phyloP scores from a whole-genome alignment of 2,113 vertebrate genomes.

The Gnathonemus echidnorhynchus region DNA sequence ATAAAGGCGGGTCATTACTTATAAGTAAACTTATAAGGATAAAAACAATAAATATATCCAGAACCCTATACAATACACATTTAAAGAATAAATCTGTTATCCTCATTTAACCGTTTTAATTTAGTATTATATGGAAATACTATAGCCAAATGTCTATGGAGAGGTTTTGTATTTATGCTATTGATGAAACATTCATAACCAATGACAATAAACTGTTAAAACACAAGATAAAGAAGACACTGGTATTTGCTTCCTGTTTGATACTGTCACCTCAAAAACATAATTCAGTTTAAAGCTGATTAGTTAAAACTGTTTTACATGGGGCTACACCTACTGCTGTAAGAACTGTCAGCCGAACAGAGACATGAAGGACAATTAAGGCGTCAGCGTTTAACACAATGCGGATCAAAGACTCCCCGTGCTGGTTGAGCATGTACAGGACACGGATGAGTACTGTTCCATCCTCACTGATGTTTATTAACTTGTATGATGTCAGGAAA shows the following conservation, averaged over 20 bases:
- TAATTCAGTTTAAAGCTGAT: not conserved
- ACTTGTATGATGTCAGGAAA: slow-evolving; percentile 3
- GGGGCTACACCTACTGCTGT: not conserved
- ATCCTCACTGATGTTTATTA: slow-evolving; percentile 28
- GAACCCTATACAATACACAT: not conserved
- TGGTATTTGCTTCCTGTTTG: not conserved
- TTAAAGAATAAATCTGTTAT: not conserved
- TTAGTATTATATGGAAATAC: not conserved
- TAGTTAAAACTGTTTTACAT: not conserved
- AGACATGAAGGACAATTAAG: slow-evolving; percentile 9
- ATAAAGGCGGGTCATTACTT: not conserved
- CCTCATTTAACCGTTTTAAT: not conserved
- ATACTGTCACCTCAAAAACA: not conserved
- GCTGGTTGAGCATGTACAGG: slow-evolving; percentile 6
- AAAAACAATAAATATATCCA: not conserved
- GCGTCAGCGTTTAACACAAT: slow-evolving; percentile 20
- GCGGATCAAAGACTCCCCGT: slow-evolving; percentile 10
- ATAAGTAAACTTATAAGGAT: not conserved
- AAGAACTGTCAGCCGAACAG: not conserved
- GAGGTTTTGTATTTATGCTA: not conserved
- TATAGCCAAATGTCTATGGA: not conserved
- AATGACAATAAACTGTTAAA: not conserved
- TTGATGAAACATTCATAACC: not conserved
- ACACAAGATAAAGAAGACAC: not conserved
- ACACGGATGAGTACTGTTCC: slow-evolving; percentile 9